Evolutionary conservation across 1,140 invertebrate genomes (phyloP).

Genomic region (Bombus impatiens): DNA sequence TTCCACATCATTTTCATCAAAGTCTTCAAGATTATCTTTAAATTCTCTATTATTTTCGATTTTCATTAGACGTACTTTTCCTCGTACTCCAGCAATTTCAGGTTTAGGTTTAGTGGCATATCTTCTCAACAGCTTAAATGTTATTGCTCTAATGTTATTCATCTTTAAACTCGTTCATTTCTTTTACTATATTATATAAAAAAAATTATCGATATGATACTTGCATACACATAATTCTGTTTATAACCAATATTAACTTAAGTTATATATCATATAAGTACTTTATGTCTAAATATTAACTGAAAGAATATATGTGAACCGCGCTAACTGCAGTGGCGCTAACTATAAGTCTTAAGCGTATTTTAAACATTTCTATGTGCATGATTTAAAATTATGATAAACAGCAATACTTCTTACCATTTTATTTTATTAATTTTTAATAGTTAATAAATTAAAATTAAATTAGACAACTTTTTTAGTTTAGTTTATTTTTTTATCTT

Average conservation of each 20-base stretch:
- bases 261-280: too few relatives aligned
- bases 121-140: conserved; percentile 5
- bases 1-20: conserved; percentile 71
- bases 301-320: neutral
- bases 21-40: conserved; percentile 6
- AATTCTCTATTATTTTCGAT: neutral
- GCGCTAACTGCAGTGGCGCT: neutral
- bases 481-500: too few relatives aligned
- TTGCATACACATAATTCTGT: neutral
- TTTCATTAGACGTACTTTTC: conserved; percentile 2
- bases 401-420: neutral
- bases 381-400: neutral
- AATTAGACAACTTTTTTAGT: neutral
- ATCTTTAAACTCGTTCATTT: conserved; percentile 3
- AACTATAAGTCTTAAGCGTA: too few relatives aligned
- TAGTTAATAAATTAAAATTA: neutral
- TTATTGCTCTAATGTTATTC: conserved; percentile 16
- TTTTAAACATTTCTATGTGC: too few relatives aligned
- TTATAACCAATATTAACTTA: too few relatives aligned
- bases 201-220: neutral
- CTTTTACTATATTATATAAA: too few relatives aligned
- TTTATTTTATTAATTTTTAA: neutral
- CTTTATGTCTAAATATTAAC: neutral
- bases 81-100: neutral
- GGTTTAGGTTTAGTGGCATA: neutral